Evolutionary conservation across 2,888 invertebrate genomes (phyloP), one percentile per base, ranked within the genome.

Genomic region (Entomobrya multifasciata): DNA sequence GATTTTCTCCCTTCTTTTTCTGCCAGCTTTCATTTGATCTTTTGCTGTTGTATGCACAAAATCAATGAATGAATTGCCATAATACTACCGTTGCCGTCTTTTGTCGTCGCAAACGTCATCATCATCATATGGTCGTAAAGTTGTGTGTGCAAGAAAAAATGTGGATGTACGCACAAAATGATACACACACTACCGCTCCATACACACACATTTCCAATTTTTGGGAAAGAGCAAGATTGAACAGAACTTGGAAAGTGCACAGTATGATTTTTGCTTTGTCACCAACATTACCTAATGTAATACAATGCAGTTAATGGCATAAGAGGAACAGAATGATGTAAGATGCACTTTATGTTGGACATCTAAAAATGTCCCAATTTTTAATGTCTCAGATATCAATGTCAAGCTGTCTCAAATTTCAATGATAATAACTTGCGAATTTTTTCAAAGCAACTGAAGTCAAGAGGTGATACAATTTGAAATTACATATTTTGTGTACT

Each of bases 11-110:
- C 83, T 84, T 78, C 72, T 72, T 85, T 82, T 84, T 87, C 84
- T 88, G 88, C 87, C 78, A 81, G 80, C 79, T 86, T 84, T 86
- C 86, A 86, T 86, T 86, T 86, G 86, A 86, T 86, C 86, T 88
- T 88, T 79, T 88, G 88, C 88, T 88, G 88, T 84, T 87, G 80
- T 87, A 84, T 87, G 88, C 88, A 88, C 55, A 88, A 88, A 88
- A 72, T 86, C 80, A 80, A 86, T 86, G 86, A 86, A 86, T 86
- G 86, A 86, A 86, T 86, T 86, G 74, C 86, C 85, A 79, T 86
- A 30, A 76, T 36, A 79, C 72, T 72, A 78, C 67, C 85, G 49
- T 84, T 47, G 67, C 77, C 65, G 52, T 65, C 70, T 67, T n/a
- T 77, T 84, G 77, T 65, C 77, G 78, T 79, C 85, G 74, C 62